Percentiles rank a stretch among this genome's conserved stretches.
phyloP scores from a whole-genome alignment of 2,113 vertebrate species.

The Lamprotornis superbus region DNA sequence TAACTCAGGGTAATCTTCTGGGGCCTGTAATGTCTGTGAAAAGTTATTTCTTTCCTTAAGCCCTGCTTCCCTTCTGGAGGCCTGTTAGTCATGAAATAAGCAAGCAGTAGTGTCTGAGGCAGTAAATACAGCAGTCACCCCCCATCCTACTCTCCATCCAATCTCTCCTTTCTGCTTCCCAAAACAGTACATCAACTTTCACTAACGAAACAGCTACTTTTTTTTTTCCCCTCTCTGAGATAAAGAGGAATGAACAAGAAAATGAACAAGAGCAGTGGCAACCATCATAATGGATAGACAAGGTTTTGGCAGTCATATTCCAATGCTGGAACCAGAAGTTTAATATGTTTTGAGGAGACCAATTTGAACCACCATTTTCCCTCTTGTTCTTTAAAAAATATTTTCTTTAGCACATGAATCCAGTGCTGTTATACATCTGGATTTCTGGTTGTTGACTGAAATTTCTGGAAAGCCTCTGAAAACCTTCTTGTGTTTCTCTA shows the following conservation, averaged over 20 bases:
- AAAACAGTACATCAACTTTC: background rate
- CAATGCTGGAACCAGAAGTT: background rate
- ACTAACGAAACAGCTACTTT: background rate
- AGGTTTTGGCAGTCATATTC: background rate
- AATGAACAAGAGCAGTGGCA: background rate
- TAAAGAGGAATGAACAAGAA: background rate
- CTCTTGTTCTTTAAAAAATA: background rate
- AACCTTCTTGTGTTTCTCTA: background rate
- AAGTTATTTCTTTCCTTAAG: constrained; percentile 43
- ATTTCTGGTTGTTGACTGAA: background rate
- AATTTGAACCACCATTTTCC: background rate
- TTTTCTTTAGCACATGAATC: background rate
- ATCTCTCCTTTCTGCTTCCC: background rate
- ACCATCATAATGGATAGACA: background rate
- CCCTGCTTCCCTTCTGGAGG: constrained; percentile 14
- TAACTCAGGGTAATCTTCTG: constrained; percentile 23
- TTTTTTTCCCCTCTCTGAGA: background rate
- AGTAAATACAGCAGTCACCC: background rate
- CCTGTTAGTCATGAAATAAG: constrained; percentile 12
- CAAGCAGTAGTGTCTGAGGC: background rate
- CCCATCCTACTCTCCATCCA: background rate
- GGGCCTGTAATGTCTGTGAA: constrained; percentile 6
- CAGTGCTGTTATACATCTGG: background rate
- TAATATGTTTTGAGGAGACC: background rate
- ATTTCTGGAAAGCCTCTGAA: background rate